Conservation (phyloP, 2,888 invertebrate species). For the Brenthis hecate region DNA sequence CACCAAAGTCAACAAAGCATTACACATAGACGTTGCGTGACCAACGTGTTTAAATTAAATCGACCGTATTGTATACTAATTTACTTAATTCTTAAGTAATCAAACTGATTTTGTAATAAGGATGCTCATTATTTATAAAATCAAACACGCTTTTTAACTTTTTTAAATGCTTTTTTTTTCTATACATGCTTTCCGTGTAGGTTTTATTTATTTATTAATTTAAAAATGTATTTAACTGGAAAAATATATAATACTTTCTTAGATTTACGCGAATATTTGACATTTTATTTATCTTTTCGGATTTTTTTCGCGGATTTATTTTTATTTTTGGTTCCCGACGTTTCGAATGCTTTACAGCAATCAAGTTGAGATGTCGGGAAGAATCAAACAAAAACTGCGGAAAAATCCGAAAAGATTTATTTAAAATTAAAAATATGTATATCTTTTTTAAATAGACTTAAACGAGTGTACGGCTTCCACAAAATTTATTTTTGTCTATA, state of each 20-base stretch:
- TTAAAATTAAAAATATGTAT: no score
- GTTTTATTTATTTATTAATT: no score
- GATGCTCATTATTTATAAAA: background rate
- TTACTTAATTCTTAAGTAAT: slow-evolving; percentile 8
- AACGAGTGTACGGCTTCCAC: slow-evolving; percentile 3
- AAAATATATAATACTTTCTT: background rate
- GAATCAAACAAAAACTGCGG: background rate
- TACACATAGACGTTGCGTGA: slow-evolving; percentile 10
- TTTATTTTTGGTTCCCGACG: no score
- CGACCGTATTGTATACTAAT: slow-evolving; percentile 1
- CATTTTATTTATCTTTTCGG: background rate
- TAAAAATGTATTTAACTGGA: no score
- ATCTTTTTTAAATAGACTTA: background rate
- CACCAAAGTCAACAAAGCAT: background rate
- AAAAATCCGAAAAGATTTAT: no score
- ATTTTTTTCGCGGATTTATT: no score
- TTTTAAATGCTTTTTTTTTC: no score
- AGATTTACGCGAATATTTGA: background rate
- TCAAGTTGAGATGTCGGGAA: background rate
- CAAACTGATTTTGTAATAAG: slow-evolving; percentile 5
- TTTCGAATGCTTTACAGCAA: no score
- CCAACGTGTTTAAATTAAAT: background rate
- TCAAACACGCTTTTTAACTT: background rate
- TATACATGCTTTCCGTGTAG: no score
- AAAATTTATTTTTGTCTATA: background rate